Conservation (phyloP, 2,888 invertebrate genomes). For the Stenichneumon culpator region DNA sequence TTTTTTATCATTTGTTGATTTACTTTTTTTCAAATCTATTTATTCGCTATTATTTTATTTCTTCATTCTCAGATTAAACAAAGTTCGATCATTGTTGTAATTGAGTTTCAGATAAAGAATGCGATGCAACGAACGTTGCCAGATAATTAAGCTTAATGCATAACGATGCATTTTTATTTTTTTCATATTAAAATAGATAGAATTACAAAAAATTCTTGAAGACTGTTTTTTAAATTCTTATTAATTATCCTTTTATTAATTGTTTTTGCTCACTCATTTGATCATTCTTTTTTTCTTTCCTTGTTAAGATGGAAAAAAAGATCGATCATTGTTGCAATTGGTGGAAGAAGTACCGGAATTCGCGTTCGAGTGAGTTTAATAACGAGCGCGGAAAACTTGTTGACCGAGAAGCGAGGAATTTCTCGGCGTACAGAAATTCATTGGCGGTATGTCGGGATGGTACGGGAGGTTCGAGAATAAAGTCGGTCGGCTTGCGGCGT, state of each 20-base stretch:
- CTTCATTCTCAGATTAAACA: too few species aligned
- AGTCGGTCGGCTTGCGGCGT: slow-evolving; percentile 1
- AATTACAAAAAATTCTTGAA: too few species aligned
- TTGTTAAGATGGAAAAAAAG: neutral
- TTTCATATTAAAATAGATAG: neutral
- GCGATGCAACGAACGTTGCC: too few species aligned
- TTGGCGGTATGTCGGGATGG: neutral
- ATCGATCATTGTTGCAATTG: neutral
- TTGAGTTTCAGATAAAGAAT: too few species aligned
- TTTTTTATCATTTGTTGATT: too few species aligned
- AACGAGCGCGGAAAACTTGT: neutral
- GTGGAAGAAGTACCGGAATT: neutral
- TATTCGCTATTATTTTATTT: too few species aligned
- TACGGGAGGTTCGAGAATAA: neutral
- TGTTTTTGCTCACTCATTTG: neutral
- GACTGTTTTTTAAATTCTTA: too few species aligned
- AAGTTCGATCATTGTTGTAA: too few species aligned
- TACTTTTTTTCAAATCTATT: too few species aligned
- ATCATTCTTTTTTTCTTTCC: neutral
- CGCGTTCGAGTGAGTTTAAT: neutral
- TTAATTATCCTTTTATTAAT: neutral
- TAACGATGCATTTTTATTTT: neutral
- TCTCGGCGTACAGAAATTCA: neutral
- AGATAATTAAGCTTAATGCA: too few species aligned
- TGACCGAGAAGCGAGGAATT: neutral